phyloP scores from a whole-genome alignment of 2,113 vertebrate genomes.

The Saguinus imperator region DNA sequence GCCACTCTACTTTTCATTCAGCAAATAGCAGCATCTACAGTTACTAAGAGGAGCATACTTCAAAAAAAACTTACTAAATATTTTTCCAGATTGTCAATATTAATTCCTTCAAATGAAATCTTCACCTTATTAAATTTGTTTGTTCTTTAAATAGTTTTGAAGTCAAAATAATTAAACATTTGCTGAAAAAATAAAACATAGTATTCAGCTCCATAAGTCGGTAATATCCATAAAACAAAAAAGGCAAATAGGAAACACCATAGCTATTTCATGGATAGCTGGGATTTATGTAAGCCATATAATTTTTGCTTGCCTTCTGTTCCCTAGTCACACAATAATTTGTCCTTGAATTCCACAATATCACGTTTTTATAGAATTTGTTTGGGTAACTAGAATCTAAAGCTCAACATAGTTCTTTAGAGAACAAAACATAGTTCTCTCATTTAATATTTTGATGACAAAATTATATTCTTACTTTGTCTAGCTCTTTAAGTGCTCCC shows the following conservation, averaged over 20 bases:
- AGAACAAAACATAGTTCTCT: conserved; percentile 34
- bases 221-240: conserved; percentile 48
- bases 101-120: conserved; percentile 79
- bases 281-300: conserved; percentile 23
- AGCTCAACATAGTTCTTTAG: not conserved
- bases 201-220: not conserved
- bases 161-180: conserved; percentile 61
- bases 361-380: conserved; percentile 47
- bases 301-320: conserved; percentile 35
- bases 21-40: conserved; percentile 38
- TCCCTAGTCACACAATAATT: conserved; percentile 23
- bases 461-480: not conserved
- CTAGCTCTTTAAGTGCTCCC: conserved; percentile 10
- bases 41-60: conserved; percentile 1
- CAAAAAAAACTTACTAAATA: conserved; percentile 64
- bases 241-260: conserved; percentile 62
- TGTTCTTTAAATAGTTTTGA: conserved; percentile 61
- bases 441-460: conserved; percentile 35
- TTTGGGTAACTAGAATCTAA: conserved; percentile 21
- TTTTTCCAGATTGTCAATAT: conserved; percentile 69
- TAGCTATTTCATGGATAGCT: conserved; percentile 69
- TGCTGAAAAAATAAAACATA: conserved; percentile 28
- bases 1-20: conserved; percentile 15
- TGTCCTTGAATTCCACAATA: conserved; percentile 31
- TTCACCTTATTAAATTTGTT: conserved; percentile 65